Percentiles rank a stretch among this genome's conserved stretches.
phyloP scores from a whole-genome alignment of 2,888 invertebrate species.

The Cylloceria caligata region DNA sequence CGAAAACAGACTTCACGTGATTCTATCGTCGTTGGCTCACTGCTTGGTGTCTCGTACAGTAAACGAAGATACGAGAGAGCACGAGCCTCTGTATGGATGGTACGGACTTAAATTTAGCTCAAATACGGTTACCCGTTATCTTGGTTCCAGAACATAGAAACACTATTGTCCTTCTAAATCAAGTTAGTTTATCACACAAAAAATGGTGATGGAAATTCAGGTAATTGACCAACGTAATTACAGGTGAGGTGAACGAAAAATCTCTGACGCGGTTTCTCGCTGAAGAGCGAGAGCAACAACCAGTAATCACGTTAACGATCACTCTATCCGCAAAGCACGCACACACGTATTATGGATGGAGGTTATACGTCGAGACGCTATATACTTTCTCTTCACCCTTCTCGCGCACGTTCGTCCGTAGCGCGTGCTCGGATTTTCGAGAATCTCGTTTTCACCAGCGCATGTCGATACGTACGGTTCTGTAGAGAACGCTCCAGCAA shows the following conservation, averaged over 20 bases:
- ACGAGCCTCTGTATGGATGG: neutral
- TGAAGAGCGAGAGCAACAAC: slow-evolving; percentile 13
- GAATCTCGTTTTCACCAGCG: slow-evolving; percentile 58
- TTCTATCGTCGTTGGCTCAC: slow-evolving; percentile 57
- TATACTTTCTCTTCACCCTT: slow-evolving; percentile 60
- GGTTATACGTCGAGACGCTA: slow-evolving; percentile 49
- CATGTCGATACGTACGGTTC: slow-evolving; percentile 1
- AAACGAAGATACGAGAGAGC: slow-evolving; percentile 37
- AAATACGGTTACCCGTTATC: neutral
- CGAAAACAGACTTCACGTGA: slow-evolving; percentile 66
- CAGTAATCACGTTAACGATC: slow-evolving; percentile 60
- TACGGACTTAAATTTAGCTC: neutral
- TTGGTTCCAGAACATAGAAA: neutral
- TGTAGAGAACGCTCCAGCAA: slow-evolving; percentile 15
- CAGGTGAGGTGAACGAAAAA: neutral
- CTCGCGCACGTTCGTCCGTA: slow-evolving; percentile 48
- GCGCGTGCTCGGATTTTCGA: slow-evolving; percentile 67
- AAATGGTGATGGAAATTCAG: too few species aligned
- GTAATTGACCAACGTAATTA: neutral
- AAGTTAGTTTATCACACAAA: neutral
- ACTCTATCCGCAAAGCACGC: slow-evolving; percentile 47
- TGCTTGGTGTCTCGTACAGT: slow-evolving; percentile 23
- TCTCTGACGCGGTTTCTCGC: slow-evolving; percentile 4
- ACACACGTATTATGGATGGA: slow-evolving; percentile 56
- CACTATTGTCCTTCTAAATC: neutral